A percentile compares a stretch with the other conserved stretches of the same genome.
phyloP scores from a whole-genome alignment of 2,888 invertebrate genomes.

The Syrphus vitripennis region DNA sequence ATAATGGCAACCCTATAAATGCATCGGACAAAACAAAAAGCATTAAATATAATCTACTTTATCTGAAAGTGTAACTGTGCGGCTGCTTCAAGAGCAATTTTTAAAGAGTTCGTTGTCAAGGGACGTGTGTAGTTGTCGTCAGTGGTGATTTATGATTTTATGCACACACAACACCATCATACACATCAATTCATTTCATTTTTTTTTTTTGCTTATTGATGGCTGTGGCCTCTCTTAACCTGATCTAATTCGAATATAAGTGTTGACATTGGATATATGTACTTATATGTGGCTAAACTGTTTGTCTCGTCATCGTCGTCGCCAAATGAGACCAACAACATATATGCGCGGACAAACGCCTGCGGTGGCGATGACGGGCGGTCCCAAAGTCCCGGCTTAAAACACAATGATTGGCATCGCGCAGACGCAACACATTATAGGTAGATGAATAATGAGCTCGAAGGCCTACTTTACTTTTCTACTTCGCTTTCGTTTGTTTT shows the following conservation, averaged over 20 bases:
- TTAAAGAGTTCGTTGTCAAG: constrained; percentile 17
- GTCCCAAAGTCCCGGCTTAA: background rate
- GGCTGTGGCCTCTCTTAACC: constrained; percentile 44
- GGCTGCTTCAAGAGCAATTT: background rate
- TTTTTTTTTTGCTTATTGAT: background rate
- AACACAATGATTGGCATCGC: constrained; percentile 63
- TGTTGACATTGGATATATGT: constrained; percentile 51
- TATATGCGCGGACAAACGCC: background rate
- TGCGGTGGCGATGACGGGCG: background rate
- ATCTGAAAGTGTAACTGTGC: constrained; percentile 4
- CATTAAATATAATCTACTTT: background rate
- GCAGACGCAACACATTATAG: constrained; percentile 49
- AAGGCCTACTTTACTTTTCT: constrained; percentile 38
- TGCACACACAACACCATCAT: constrained; percentile 12
- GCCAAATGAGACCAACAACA: background rate
- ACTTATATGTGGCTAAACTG: too few relatives aligned
- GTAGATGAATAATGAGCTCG: constrained; percentile 55
- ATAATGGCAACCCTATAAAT: background rate
- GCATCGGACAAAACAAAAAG: background rate
- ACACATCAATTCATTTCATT: constrained; percentile 31
- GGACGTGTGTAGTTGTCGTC: constrained; percentile 4
- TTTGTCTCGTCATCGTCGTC: background rate
- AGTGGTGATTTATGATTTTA: constrained; percentile 44
- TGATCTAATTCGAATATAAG: constrained; percentile 52
- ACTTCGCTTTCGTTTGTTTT: constrained; percentile 51